Evolutionary conservation across 2,113 vertebrate species (phyloP).

Genomic region (Cochlearius cochlearius): DNA sequence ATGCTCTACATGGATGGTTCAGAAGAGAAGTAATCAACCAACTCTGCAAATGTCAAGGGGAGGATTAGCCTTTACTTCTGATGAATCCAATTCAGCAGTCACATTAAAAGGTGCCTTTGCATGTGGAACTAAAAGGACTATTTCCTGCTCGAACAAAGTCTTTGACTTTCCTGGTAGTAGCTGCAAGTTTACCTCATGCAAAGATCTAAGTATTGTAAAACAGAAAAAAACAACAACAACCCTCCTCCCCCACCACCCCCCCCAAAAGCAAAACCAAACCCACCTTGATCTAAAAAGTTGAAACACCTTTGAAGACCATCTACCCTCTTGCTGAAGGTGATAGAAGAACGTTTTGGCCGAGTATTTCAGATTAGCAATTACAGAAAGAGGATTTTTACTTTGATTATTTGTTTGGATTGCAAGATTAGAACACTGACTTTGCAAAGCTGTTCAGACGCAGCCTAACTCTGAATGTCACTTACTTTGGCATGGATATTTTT

Average conservation of each 20-base stretch:
- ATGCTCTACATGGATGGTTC: neutral
- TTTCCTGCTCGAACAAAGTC: neutral
- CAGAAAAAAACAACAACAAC: neutral
- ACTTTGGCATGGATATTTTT: neutral
- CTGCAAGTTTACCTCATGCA: neutral
- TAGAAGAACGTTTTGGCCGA: neutral
- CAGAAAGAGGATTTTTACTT: neutral
- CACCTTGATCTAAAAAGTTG: neutral
- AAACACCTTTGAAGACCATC: neutral
- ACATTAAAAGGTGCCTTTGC: neutral
- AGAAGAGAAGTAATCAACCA: conserved; percentile 14
- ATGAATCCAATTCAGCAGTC: neutral
- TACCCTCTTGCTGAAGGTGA: neutral
- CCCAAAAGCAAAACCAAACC: neutral
- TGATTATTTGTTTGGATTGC: neutral
- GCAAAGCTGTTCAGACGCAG: neutral
- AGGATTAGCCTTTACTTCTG: conserved; percentile 32
- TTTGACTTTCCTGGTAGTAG: neutral
- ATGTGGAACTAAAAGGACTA: neutral
- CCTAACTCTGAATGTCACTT: neutral
- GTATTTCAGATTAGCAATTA: neutral
- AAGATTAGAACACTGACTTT: neutral
- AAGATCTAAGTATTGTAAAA: neutral
- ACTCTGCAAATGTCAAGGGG: neutral
- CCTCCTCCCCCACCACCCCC: too few relatives aligned